Evolutionary conservation across 2,888 invertebrate genomes (phyloP), one percentile per base, ranked within the genome.

Genomic region (Exephanes ischioxanthus): DNA sequence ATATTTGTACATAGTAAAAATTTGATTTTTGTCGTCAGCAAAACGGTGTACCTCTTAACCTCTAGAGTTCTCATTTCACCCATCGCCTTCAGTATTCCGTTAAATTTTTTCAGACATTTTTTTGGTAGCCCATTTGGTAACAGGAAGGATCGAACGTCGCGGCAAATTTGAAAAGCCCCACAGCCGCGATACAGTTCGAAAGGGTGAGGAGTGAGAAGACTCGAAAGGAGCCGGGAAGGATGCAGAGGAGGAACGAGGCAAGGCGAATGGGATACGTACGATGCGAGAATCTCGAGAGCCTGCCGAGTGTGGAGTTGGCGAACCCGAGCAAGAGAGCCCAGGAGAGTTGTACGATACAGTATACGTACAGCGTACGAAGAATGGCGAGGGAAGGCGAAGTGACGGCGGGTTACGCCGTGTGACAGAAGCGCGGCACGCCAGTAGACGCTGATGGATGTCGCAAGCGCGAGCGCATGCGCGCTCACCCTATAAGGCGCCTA

Each of bases 401-500:
- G 88, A 89, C 88, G 87, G 88, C 86, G 89, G 89, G 89, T 89
- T 90, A 89, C 89, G 87, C 87, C 89, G 87, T 88, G 89, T 91
- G 91, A 91, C 91, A 90, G 92, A 90, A 90, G 90, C 90, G 91
- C 90, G 90, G 91, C 91, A 90, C 89, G 89, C 88, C 90, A 88
- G 88, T 90, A 89, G 90, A 90, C 91, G 90, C 93, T 93, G 93
- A 93, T 93, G 93, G 93, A 93, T 93, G 93, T 93, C 90, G 91
- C 89, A 90, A 91, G 91, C 63, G 77, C 76, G 83, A 86, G 93
- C 92, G 94, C 93, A 93, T 93, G 92, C 91, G 92, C 91, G 89
- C 83, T 90, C 92, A 90, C 93, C 92, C 92, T 93, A 93, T 93
- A 93, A 93, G 94, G 93, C 89, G 91, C 90, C 92, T 79, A 84